These are phyloP conservation scores for Cavia aperea DNA, from an alignment of 2,113 vertebrate species.

Conservation along the genomic window DNA sequence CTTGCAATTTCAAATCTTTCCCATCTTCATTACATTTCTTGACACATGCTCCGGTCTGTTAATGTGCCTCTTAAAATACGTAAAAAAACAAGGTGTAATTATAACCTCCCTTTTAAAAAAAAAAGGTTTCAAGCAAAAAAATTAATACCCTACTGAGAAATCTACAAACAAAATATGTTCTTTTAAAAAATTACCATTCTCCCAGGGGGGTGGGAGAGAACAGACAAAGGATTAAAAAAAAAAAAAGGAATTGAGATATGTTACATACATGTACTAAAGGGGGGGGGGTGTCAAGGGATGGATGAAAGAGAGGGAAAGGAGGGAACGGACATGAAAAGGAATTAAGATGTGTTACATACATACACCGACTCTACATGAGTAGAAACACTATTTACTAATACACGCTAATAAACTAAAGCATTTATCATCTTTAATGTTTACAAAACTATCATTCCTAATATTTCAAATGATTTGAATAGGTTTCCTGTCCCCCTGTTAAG, in stretches of 20 bases:
- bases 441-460: not conserved
- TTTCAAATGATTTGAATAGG: not conserved
- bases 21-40: not conserved
- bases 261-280: not conserved
- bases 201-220: not conserved
- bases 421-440: not conserved
- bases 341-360: not conserved
- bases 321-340: not conserved
- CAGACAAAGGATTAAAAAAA: not conserved
- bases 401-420: not conserved
- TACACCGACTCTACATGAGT: not conserved
- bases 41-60: not conserved
- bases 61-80: not conserved
- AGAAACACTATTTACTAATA: not conserved
- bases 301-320: not conserved
- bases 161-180: not conserved
- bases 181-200: not conserved
- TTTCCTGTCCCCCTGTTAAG: not conserved
- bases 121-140: not conserved
- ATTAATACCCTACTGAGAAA: not conserved
- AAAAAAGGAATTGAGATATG: not conserved
- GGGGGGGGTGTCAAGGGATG: not conserved
- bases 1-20: not conserved
- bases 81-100: not conserved
- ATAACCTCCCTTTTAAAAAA: not conserved